Evolutionary conservation across 2,113 vertebrate species (phyloP).

Genomic region (Gobio gobio): DNA sequence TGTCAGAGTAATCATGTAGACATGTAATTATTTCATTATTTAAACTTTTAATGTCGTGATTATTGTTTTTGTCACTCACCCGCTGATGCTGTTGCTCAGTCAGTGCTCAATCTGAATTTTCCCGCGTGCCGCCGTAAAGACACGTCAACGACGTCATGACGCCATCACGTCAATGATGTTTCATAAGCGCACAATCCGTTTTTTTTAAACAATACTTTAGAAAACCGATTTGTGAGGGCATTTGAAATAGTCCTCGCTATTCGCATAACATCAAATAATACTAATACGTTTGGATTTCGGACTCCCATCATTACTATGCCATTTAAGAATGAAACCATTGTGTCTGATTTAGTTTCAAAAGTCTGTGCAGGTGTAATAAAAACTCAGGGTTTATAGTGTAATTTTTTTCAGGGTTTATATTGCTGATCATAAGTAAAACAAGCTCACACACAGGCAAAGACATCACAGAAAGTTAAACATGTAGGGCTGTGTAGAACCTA

Average conservation of each 20-base stretch:
- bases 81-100: neutral
- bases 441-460: neutral
- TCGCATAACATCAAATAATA: neutral
- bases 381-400: neutral
- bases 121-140: constrained; percentile 36
- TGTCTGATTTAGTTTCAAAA: neutral
- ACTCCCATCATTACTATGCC: neutral
- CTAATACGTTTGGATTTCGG: neutral
- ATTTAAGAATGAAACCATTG: neutral
- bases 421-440: neutral
- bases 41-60: neutral
- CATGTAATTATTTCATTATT: neutral
- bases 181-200: neutral
- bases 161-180: neutral
- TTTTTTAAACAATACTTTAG: neutral
- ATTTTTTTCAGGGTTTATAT: neutral
- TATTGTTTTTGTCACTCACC: constrained; percentile 20
- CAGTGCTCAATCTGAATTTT: constrained; percentile 12
- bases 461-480: neutral
- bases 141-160: constrained; percentile 36
- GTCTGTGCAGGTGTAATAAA: neutral
- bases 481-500: neutral
- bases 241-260: neutral
- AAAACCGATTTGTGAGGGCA: neutral
- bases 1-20: neutral